Evolutionary conservation across 1,140 invertebrate genomes (phyloP), one percentile per base, ranked within the genome.

Genomic region (Drusus annulatus): DNA sequence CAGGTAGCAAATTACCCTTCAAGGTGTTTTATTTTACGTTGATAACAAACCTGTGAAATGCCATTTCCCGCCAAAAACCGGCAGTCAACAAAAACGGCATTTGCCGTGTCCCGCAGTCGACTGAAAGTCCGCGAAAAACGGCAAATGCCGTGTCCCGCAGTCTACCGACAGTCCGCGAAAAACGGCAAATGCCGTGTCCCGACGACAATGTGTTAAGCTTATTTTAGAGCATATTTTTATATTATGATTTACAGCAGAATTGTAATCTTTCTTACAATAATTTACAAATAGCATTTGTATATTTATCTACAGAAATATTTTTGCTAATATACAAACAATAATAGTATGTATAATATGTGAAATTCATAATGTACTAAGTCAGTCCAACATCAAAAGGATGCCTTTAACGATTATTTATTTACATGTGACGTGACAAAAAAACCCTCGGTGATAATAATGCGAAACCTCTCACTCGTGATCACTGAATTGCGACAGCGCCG

Each of bases 261-360:
- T 69, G 45, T 50, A 51, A 21, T 31, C n/a, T 10, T 52, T 54
- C 28, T 58, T 78, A 78, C 62, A 78, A 13, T 25, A 71, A 79
- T 79, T 71, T 75, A 71, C 68, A 71, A 75, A 75, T 75, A 75
- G 19, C 23, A 79, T 71, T 83, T 80, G 77, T 83, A 83, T 80
- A 83, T 80, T 83, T 83, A 81, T 79, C 82, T 83, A 83, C 79
- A 81, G 82, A 80, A 83, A 81, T 75, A 76, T 79, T 79, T 79
- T 79, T 60, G 77, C 76, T 83, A 83, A 83, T 80, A 62, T 83
- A 83, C 79, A 83, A 83, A 83, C 13, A 45, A 45, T 45, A 45
- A 45, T 8, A 45, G 10, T 45, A 80, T 51, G 78, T 80, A 81
- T 75, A 78, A 58, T 83, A 73, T 83, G 52, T n/a, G 73, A 60